A percentile compares a stretch with the other conserved stretches of the same genome.
Conservation (phyloP, 2,113 vertebrate species). For the Fulmarus glacialis region DNA sequence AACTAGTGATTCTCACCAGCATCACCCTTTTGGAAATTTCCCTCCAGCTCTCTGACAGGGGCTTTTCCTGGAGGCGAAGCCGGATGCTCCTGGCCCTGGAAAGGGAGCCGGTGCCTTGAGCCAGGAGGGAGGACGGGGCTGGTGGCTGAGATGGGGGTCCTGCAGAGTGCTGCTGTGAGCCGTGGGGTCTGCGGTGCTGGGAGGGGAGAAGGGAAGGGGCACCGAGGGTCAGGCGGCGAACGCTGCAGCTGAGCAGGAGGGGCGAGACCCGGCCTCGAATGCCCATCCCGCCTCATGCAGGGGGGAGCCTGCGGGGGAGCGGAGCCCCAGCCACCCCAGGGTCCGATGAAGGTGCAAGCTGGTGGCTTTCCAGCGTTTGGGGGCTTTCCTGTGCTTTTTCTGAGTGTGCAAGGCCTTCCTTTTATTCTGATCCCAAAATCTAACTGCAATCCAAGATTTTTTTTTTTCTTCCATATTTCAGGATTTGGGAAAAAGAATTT, state of each 20-base stretch:
- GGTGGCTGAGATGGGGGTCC: neutral
- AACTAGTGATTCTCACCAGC: neutral
- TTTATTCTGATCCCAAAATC: neutral
- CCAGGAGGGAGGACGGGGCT: neutral
- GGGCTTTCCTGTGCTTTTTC: neutral
- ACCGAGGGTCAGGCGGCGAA: neutral
- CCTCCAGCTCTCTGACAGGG: neutral
- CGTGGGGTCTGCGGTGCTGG: fast-evolving
- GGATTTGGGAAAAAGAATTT: neutral
- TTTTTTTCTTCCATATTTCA: neutral
- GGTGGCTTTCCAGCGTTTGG: neutral
- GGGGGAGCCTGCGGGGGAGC: fast-evolving
- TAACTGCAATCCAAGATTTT: neutral
- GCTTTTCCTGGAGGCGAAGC: neutral
- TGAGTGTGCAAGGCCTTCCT: neutral
- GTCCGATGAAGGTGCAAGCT: fast-evolving
- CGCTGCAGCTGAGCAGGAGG: neutral
- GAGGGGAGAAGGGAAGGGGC: neutral
- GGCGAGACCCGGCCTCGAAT: fast-evolving
- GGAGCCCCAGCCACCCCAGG: too few species aligned
- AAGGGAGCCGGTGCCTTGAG: neutral
- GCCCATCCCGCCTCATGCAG: neutral
- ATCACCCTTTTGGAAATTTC: neutral
- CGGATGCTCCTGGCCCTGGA: neutral
- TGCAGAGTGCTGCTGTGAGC: fast-evolving